A percentile compares a stretch with the other conserved stretches of the same genome.
Evolutionary conservation across 1,140 invertebrate genomes (phyloP).

Genomic region (Sarcophaga bullata): DNA sequence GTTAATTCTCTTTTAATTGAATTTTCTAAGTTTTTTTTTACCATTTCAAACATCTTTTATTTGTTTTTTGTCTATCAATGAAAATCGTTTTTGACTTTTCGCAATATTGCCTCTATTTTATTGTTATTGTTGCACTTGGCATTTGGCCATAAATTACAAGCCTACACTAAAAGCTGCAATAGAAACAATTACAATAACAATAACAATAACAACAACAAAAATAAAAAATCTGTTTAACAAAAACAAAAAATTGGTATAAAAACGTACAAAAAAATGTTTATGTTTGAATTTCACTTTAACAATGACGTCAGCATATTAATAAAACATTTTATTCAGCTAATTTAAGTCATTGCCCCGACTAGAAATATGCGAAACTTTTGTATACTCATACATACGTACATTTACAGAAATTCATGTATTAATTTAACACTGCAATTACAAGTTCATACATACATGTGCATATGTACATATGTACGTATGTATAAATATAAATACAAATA

Average conservation of each 20-base stretch:
- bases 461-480: no score
- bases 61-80: constrained; percentile 26
- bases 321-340: constrained; percentile 9
- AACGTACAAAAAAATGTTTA: constrained; percentile 2
- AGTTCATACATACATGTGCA: no score
- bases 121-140: constrained; percentile 39
- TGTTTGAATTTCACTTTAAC: constrained; percentile 28
- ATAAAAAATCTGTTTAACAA: constrained; percentile 9
- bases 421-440: no score
- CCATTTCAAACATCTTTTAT: neutral
- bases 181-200: constrained; percentile 9
- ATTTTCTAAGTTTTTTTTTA: neutral
- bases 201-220: neutral
- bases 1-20: neutral
- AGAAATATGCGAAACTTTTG: neutral
- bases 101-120: neutral
- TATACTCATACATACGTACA: neutral
- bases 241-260: neutral
- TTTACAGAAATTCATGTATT: no score
- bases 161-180: constrained; percentile 21
- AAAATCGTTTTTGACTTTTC: neutral
- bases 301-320: constrained; percentile 34
- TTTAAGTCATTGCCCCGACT: constrained; percentile 32
- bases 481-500: no score
- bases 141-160: constrained; percentile 33